Base-by-base conservation (phyloP, 1,140 invertebrate species). In the Sarcophaga bullata region DNA sequence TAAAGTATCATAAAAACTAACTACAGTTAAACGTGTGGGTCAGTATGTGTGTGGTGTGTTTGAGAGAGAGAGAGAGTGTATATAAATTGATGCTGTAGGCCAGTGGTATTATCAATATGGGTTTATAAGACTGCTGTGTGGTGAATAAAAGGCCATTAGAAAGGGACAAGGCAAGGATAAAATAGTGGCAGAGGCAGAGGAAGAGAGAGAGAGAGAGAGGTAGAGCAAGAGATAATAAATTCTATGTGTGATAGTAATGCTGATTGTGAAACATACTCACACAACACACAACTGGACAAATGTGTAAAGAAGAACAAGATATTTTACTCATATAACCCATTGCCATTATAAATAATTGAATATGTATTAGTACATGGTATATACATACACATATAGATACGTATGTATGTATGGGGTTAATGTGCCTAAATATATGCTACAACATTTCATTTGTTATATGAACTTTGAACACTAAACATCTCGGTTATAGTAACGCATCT, bases 381-480 rank as follows among this genome's bases (percentile, higher is more conserved):
- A 17, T 76, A 17, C 48, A 78, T 78, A 52, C 50, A 10, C 19
- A 78, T 76, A 48, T 76, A 47, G 7, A 46, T 78, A 47, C n/a
- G 37, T 80, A 72, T 82, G 84, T 84, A 78, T 84, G 81, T 82
- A 47, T 80, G 78, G 76, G 84, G 72, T 50, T 81, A 47, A 82
- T 72, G 75, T 85, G 87, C 86, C 86, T 86, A 88, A 87, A 87
- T 87, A 85, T 87, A 86, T 87, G 86, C 86, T 87, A 84, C 80
- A 83, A 73, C 84, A 88, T 86, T 87, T 88, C 83, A 83, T 84
- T 82, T 86, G 83, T 87, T 78, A 78, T 78, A 50, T 86, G 87
- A 88, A 87, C 86, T 85, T 88, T 86, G 85, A 80, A 84, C 83
- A 80, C 25, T 49, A 68, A 81, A 72, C 80, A 72, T 72, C 58